A percentile compares a stretch with the other conserved stretches of the same genome.
phyloP scores from a whole-genome alignment of 2,797 vertebrate genomes.

The Glossophaga mutica region DNA sequence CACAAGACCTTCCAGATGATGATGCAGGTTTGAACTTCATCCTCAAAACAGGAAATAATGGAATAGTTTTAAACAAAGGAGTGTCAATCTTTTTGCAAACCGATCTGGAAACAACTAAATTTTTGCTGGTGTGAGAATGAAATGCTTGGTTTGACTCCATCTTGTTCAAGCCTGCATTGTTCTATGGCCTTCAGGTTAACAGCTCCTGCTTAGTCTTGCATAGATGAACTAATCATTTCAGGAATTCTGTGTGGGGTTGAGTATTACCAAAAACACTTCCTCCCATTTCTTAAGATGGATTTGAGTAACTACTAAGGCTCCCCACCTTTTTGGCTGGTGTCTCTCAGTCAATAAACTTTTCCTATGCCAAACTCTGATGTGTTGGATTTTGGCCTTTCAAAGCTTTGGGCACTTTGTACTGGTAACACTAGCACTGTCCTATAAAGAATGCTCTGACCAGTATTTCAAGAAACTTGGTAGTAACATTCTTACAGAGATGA shows the following conservation, averaged over 20 bases:
- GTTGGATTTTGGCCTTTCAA: neutral
- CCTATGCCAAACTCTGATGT: neutral
- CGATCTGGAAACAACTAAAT: neutral
- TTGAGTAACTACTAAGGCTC: neutral
- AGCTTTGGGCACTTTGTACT: neutral
- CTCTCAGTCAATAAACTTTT: neutral
- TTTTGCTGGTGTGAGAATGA: neutral
- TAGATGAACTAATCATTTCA: neutral
- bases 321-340: neutral
- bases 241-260: neutral
- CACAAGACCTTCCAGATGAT: neutral
- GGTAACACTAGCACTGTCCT: neutral
- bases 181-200: neutral
- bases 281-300: neutral
- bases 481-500: neutral
- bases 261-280: neutral
- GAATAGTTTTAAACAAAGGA: slow-evolving; percentile 7
- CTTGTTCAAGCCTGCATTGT: neutral
- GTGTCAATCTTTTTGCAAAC: neutral
- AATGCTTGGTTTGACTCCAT: neutral
- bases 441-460: neutral
- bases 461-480: slow-evolving; percentile 4
- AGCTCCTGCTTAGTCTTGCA: neutral
- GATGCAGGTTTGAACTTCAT: neutral
- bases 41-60: neutral